A percentile compares a stretch with the other conserved stretches of the same genome.
Evolutionary conservation across 2,113 vertebrate genomes (phyloP).

Genomic region (Colossoma macropomum): DNA sequence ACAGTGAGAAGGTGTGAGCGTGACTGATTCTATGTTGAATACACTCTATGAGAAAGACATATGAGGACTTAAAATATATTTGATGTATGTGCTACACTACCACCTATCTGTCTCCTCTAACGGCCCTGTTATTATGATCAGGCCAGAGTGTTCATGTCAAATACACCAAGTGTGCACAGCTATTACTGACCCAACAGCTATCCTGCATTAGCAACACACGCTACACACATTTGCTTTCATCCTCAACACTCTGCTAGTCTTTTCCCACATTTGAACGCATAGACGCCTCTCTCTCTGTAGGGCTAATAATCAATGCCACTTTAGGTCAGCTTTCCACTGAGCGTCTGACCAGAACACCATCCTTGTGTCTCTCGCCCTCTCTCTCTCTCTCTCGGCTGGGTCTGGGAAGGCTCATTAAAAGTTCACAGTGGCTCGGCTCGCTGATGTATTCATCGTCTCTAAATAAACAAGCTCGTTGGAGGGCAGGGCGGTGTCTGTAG

Average conservation of each 20-base stretch:
- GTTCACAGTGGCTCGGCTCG: slow-evolving; percentile 50
- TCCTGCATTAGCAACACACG: slow-evolving; percentile 22
- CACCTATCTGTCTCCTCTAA: slow-evolving; percentile 10
- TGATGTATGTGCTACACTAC: neutral
- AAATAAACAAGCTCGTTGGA: slow-evolving; percentile 52
- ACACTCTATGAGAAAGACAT: neutral
- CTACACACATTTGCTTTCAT: slow-evolving; percentile 48
- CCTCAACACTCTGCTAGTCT: slow-evolving; percentile 43
- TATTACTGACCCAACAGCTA: slow-evolving; percentile 4
- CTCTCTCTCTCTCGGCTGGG: slow-evolving; percentile 44
- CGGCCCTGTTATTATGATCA: slow-evolving; percentile 24
- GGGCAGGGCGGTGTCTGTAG: slow-evolving; percentile 33
- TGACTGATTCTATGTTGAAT: too few species aligned
- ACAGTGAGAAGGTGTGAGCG: too few species aligned
- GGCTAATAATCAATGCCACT: slow-evolving; percentile 54
- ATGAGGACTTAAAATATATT: neutral
- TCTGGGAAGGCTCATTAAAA: slow-evolving; percentile 55
- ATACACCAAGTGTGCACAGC: slow-evolving; percentile 1
- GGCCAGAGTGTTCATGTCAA: slow-evolving; percentile 30
- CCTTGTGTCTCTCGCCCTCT: slow-evolving; percentile 23
- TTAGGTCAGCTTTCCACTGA: slow-evolving; percentile 49
- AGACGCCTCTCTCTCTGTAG: slow-evolving; percentile 42
- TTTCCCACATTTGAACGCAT: slow-evolving; percentile 37
- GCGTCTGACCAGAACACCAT: slow-evolving; percentile 48
- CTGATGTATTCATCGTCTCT: slow-evolving; percentile 47